Evolutionary conservation across 2,888 invertebrate species (phyloP), one percentile per base, ranked within the genome.

Genomic region (Clitarchus hookeri): DNA sequence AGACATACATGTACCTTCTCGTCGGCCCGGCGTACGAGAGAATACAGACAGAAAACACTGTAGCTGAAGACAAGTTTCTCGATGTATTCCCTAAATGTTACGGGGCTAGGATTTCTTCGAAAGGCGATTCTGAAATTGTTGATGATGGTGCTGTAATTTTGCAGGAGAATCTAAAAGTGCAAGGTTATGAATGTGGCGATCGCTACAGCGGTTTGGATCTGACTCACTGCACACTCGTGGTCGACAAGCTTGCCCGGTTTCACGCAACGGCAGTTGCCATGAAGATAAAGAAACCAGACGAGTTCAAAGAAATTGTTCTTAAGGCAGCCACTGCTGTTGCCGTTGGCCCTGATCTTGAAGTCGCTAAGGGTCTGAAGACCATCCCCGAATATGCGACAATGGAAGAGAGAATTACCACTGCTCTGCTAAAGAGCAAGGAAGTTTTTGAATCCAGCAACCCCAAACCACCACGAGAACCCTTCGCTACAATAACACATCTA

Each of bases 401-500:
- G 27, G 0, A 89, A 91, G 0, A 85, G 87, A 6, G 87, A 88
- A n/a, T 90, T 90, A 11, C 78, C 90, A 0, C 79, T 86, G 36
- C 90, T 89, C 12, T 91, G 91, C 90, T 86, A 90, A 0, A 85
- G 85, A 0, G 91, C 90, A 54, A 89, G 89, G 1, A 85, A 88
- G 0, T 90, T 90, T 86, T 86, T 91, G 54, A 83, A 13, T 36
- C 53, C 16, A 25, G 23, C 36, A 53, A 26, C 6, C 26, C 44
- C 19, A 44, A 53, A 78, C 8, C 80, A 26, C 44, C 8, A 0
- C 80, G 48, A 83, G 91, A 91, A 84, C 90, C 89, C 0, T 91
- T 91, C 91, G 88, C 88, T 13, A 91, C 91, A 0, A 84, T 91
- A n/a, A 88, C 90, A 0, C 91, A 91, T 87, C 89, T 89, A 78